Percentiles rank a stretch among this genome's conserved stretches.
These are phyloP conservation scores for Montipora sp. DNA, from an alignment of 64 coral and sea anemone genomes.

Conservation along the genomic window DNA sequence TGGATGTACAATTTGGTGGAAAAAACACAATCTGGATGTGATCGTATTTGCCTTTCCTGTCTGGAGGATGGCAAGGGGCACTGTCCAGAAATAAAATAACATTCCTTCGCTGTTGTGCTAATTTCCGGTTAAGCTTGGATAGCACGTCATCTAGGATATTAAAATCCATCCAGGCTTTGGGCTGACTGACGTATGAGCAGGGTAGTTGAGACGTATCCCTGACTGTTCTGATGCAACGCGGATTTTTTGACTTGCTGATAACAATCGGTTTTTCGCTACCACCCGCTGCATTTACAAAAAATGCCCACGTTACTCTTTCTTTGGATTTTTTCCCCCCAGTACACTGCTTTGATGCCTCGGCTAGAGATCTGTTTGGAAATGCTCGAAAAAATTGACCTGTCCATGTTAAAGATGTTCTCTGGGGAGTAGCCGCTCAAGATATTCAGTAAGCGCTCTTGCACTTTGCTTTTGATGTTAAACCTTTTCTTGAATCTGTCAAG, in stretches of 20 bases:
- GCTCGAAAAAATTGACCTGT: conserved; percentile 36
- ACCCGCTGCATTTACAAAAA: conserved; percentile 8
- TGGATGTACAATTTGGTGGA: not conserved
- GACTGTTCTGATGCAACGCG: not conserved
- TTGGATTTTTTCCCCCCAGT: not conserved
- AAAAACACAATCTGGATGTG: no score
- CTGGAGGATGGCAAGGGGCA: conserved; percentile 49
- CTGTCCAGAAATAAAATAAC: conserved; percentile 22
- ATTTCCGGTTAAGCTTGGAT: not conserved
- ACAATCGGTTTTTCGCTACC: not conserved
- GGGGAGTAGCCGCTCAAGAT: no score
- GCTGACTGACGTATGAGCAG: no score
- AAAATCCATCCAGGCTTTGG: no score
- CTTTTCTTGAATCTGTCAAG: conserved; percentile 38
- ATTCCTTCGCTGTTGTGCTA: not conserved
- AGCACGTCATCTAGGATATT: no score
- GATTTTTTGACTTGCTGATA: not conserved
- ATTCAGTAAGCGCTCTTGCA: no score
- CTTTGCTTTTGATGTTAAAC: not conserved
- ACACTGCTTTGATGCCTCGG: conserved; percentile 5
- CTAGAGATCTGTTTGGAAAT: conserved; percentile 49
- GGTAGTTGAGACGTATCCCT: no score
- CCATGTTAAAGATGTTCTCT: no score
- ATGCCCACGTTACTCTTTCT: not conserved
- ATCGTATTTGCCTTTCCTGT: no score